A percentile compares a stretch with the other conserved stretches of the same genome.
Evolutionary conservation across 2,888 invertebrate species (phyloP).

Genomic region (Drosophila melanosoma): DNA sequence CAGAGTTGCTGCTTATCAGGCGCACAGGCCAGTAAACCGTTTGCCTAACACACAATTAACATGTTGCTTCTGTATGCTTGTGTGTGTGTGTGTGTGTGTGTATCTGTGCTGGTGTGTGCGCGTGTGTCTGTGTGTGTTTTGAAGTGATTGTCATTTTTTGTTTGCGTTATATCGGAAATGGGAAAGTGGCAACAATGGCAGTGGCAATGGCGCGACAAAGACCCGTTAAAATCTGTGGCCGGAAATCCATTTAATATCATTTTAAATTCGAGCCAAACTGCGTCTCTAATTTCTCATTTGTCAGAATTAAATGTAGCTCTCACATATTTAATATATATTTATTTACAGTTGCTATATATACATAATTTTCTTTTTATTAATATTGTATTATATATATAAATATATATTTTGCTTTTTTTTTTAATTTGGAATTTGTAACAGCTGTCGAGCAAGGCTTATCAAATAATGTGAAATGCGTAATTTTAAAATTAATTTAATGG

Average conservation of each 20-base stretch:
- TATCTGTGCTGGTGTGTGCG: background rate
- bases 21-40: conserved; percentile 40
- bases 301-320: too few relatives aligned
- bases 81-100: conserved; percentile 8
- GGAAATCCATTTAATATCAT: conserved; percentile 61
- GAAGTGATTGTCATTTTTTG: conserved; percentile 36
- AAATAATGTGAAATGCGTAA: background rate
- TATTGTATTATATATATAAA: background rate
- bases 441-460: conserved; percentile 24
- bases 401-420: background rate
- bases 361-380: background rate
- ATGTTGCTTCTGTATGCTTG: conserved; percentile 18
- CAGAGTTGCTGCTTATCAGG: conserved; percentile 47
- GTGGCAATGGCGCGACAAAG: conserved; percentile 44
- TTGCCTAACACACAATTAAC: conserved; percentile 26
- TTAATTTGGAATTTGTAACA: conserved; percentile 28
- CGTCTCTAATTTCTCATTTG: conserved; percentile 48
- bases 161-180: conserved; percentile 42
- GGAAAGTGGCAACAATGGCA: conserved; percentile 41
- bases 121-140: conserved; percentile 1
- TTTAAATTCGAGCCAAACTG: conserved; percentile 49
- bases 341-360: background rate
- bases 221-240: conserved; percentile 65
- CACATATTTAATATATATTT: background rate
- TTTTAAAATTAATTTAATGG: conserved; percentile 10